A percentile compares a stretch with the other conserved stretches of the same genome.
These are phyloP conservation scores for Choristoneura rosaceana DNA, from an alignment of 2,888 invertebrate species.

Conservation along the genomic window DNA sequence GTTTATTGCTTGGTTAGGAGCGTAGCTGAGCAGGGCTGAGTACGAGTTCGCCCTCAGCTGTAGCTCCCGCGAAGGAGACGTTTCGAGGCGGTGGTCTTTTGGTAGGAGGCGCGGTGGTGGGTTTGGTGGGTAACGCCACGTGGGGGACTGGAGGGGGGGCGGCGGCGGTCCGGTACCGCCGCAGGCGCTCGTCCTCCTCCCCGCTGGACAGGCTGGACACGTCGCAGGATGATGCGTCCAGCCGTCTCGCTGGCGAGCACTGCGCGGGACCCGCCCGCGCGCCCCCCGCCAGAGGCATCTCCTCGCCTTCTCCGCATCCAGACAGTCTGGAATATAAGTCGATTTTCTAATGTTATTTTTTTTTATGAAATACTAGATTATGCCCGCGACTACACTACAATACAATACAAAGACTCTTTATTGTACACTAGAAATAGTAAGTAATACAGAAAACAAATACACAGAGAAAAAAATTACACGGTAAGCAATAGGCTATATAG, in stretches of 20 bases:
- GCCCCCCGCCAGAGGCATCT: constrained; percentile 77
- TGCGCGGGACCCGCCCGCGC: constrained; percentile 75
- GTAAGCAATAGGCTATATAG: too few relatives aligned
- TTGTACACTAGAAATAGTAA: too few relatives aligned
- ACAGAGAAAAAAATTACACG: too few relatives aligned
- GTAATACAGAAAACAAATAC: too few relatives aligned
- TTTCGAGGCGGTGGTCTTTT: constrained; percentile 74
- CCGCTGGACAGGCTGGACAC: constrained; percentile 81
- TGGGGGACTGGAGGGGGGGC: constrained; percentile 48
- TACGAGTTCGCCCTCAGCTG: constrained; percentile 85
- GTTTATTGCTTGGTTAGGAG: constrained; percentile 81
- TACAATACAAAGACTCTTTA: too few relatives aligned
- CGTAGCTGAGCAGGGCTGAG: constrained; percentile 87
- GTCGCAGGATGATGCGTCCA: constrained; percentile 81
- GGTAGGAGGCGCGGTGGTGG: constrained; percentile 50
- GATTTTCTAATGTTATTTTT: neutral
- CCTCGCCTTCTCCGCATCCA: constrained; percentile 77
- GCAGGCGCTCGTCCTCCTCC: constrained; percentile 80
- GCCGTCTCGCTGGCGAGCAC: constrained; percentile 79
- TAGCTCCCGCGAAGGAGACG: constrained; percentile 78
- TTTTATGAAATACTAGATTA: too few relatives aligned
- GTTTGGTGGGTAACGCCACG: constrained; percentile 46
- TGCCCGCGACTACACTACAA: too few relatives aligned
- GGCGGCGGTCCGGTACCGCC: constrained; percentile 75
- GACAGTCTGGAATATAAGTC: constrained; percentile 68